phyloP scores from a whole-genome alignment of 2,888 invertebrate species.

The Papilio elwesi region DNA sequence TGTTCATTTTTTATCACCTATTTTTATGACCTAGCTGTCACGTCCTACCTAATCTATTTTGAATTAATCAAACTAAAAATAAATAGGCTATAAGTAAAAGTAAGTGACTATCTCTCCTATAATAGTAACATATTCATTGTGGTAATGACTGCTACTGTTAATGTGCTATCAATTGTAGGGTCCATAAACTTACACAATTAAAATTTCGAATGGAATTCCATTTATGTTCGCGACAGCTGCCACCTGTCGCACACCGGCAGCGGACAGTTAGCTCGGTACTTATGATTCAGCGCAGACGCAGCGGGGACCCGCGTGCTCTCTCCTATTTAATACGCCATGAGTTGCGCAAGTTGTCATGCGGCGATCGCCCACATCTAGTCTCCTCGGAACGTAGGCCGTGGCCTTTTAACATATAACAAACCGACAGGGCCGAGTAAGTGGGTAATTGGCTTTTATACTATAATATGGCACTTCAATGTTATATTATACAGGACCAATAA shows the following conservation, averaged over 20 bases:
- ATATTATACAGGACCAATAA: too few relatives aligned
- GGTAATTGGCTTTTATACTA: not conserved
- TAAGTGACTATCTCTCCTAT: too few relatives aligned
- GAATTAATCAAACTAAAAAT: too few relatives aligned
- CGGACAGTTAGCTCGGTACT: conserved; percentile 43
- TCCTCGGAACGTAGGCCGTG: not conserved
- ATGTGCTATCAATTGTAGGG: not conserved
- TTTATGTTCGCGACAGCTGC: not conserved
- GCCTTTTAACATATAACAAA: not conserved
- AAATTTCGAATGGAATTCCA: not conserved
- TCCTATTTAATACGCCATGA: conserved; percentile 70
- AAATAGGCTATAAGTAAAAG: too few relatives aligned
- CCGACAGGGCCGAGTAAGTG: not conserved
- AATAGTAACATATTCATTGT: too few relatives aligned
- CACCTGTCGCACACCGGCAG: conserved; percentile 26
- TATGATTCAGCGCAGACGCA: conserved; percentile 52
- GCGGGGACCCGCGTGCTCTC: conserved; percentile 59
- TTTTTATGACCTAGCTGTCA: too few relatives aligned
- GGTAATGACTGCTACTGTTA: too few relatives aligned
- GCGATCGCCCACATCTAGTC: conserved; percentile 44
- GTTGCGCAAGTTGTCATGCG: conserved; percentile 32
- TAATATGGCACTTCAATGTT: not conserved
- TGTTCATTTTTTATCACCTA: too few relatives aligned
- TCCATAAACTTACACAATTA: not conserved
- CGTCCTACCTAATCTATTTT: too few relatives aligned